Percentiles rank a stretch among this genome's conserved stretches.
Evolutionary conservation across 2,797 vertebrate genomes (phyloP).

Genomic region (Emys orbicularis): DNA sequence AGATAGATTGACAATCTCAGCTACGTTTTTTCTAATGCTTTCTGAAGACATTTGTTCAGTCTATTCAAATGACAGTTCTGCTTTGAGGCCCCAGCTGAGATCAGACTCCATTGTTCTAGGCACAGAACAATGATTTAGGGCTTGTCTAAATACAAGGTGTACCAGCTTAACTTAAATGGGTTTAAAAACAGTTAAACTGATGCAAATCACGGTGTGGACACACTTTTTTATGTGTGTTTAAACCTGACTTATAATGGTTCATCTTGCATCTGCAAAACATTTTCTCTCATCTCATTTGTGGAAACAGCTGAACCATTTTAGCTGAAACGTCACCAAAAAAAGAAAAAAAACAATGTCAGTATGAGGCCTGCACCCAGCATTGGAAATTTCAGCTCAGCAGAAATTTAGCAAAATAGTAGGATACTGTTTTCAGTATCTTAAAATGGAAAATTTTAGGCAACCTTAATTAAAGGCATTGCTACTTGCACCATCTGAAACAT

Average conservation of each 20-base stretch:
- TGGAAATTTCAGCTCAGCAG: not conserved
- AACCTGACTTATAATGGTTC: not conserved
- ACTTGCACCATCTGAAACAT: accelerated
- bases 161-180: not conserved
- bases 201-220: constrained; percentile 40
- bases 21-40: not conserved
- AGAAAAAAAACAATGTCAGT: not conserved
- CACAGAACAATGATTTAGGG: not conserved
- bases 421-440: not conserved
- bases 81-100: not conserved
- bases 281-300: constrained; percentile 47
- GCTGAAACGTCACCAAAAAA: not conserved
- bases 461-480: too few species aligned
- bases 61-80: not conserved
- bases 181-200: constrained; percentile 36
- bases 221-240: not conserved
- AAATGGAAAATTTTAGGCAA: not conserved
- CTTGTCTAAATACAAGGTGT: not conserved
- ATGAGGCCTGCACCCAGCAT: constrained; percentile 48
- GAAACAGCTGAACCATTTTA: not conserved
- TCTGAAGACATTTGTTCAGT: not conserved
- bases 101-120: not conserved
- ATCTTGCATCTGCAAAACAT: not conserved
- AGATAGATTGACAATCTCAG: not conserved
- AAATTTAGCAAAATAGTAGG: not conserved